These are phyloP conservation scores for Brachionichthys hirsutus DNA, from an alignment of 2,113 vertebrate species.

Conservation along the genomic window DNA sequence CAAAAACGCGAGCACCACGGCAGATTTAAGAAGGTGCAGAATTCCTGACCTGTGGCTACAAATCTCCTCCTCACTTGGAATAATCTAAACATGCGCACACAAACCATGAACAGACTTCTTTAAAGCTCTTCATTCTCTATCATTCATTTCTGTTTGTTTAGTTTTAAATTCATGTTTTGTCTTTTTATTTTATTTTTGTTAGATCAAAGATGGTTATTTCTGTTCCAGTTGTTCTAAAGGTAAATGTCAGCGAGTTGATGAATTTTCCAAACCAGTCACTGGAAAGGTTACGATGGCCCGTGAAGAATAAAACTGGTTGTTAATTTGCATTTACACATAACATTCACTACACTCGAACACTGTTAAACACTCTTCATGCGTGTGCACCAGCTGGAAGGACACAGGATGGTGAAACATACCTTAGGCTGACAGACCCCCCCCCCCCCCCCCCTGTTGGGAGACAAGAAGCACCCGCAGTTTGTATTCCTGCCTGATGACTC, in stretches of 20 bases:
- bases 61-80: slow-evolving; percentile 26
- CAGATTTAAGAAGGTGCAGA: slow-evolving; percentile 53
- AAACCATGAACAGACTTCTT: slow-evolving; percentile 1
- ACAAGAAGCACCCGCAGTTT: slow-evolving; percentile 46
- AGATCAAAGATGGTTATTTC: no score
- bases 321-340: not conserved
- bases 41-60: slow-evolving; percentile 36
- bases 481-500: slow-evolving; percentile 44
- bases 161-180: no score
- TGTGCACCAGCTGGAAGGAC: slow-evolving; percentile 40
- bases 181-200: no score
- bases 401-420: slow-evolving; percentile 24
- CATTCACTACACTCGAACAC: not conserved
- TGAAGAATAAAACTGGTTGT: not conserved
- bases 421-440: slow-evolving; percentile 31
- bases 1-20: slow-evolving; percentile 20
- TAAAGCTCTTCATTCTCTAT: not conserved
- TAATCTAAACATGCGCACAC: slow-evolving; percentile 25
- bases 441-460: slow-evolving; percentile 36
- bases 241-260: slow-evolving; percentile 78
- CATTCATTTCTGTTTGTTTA: no score
- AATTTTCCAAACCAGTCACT: slow-evolving; percentile 81
- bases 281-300: slow-evolving; percentile 26
- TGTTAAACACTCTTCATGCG: not conserved
- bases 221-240: slow-evolving; percentile 43